phyloP scores from a whole-genome alignment of 2,113 vertebrate genomes.

The Myodes glareolus region DNA sequence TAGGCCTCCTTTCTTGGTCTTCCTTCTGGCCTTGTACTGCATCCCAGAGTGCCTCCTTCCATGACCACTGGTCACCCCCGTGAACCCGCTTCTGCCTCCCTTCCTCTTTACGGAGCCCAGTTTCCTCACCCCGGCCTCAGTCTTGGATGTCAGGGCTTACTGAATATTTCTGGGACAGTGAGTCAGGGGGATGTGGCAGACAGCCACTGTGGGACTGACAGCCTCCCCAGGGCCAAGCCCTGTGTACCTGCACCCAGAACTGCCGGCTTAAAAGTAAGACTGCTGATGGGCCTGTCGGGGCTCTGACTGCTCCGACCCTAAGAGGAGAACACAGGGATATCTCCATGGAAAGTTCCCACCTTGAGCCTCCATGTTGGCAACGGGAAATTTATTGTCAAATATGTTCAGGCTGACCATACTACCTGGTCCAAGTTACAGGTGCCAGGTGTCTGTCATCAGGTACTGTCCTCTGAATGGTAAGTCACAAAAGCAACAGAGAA shows the following conservation, averaged over 20 bases:
- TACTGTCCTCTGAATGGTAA: background rate
- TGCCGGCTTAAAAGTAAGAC: background rate
- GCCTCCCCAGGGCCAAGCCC: background rate
- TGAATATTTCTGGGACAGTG: background rate
- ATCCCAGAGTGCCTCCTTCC: background rate
- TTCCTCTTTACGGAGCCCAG: background rate
- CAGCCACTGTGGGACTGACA: background rate
- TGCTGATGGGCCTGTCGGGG: accelerated
- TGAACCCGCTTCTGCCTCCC: accelerated
- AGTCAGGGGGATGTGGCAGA: background rate
- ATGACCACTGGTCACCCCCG: background rate
- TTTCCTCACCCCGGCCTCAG: too few species aligned
- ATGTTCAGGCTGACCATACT: background rate
- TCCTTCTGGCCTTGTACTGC: background rate
- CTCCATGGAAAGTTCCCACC: background rate
- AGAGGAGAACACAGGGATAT: background rate
- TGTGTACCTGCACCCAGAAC: background rate
- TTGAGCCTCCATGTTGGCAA: background rate
- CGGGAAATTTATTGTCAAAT: slow-evolving; percentile 50
- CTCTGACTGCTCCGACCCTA: background rate
- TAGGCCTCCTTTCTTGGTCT: background rate
- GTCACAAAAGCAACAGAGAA: background rate
- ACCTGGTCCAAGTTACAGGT: background rate
- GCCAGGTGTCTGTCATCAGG: background rate
- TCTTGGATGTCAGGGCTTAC: background rate